These are phyloP conservation scores for Stictocephala bisonia DNA, from an alignment of 2,888 invertebrate species.

Conservation along the genomic window DNA sequence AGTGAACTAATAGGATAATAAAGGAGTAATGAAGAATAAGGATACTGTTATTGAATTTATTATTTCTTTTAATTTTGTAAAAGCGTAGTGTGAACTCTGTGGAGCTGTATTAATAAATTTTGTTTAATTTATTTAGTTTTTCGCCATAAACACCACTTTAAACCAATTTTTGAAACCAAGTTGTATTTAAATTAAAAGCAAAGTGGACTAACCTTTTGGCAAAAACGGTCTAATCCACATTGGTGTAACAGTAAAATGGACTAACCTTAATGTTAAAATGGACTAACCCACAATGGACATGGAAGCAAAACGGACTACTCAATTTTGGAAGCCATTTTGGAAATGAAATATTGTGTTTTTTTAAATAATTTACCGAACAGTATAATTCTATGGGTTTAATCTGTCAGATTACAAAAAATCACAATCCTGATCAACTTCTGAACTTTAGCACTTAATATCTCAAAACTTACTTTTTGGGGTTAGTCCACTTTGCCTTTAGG, in stretches of 20 bases:
- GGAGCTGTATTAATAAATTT: too few relatives aligned
- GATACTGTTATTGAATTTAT: too few relatives aligned
- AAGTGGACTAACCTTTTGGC: slow-evolving; percentile 15
- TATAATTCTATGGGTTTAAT: slow-evolving; percentile 11
- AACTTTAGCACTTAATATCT: slow-evolving; percentile 31
- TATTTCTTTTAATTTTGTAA: too few relatives aligned
- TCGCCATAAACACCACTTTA: too few relatives aligned
- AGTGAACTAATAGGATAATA: too few relatives aligned
- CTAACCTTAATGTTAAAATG: slow-evolving; percentile 12
- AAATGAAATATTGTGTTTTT: background rate
- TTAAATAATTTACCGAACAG: background rate
- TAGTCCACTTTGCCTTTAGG: slow-evolving; percentile 37
- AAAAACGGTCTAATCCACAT: slow-evolving; percentile 21
- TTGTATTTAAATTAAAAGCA: slow-evolving; percentile 8
- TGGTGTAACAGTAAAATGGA: slow-evolving; percentile 20
- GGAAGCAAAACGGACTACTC: slow-evolving; percentile 27
- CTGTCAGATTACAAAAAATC: background rate
- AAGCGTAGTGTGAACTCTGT: too few relatives aligned
- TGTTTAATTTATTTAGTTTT: too few relatives aligned
- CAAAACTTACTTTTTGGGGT: slow-evolving; percentile 36
- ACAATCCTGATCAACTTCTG: background rate
- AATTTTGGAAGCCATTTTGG: slow-evolving; percentile 34
- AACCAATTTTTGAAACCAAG: background rate
- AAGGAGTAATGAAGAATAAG: too few relatives aligned
- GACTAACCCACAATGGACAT: background rate